Evolutionary conservation across 2,113 vertebrate species (phyloP).

Genomic region (Muntiacus muntjak): DNA sequence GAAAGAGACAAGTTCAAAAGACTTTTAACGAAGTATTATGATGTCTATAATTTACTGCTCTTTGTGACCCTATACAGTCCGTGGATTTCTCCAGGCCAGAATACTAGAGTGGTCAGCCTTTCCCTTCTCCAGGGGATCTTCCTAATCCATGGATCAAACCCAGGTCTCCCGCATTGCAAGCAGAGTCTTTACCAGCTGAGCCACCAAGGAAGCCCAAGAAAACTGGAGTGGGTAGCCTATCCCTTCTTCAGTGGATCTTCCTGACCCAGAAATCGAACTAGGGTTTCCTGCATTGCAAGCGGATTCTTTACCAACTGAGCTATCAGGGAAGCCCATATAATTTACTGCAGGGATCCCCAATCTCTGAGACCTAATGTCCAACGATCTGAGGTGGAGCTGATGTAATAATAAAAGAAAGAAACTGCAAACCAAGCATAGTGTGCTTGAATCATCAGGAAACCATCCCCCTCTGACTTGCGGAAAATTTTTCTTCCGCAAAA

Average conservation of each 20-base stretch:
- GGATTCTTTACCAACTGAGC: neutral
- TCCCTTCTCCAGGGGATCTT: neutral
- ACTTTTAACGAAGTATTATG: neutral
- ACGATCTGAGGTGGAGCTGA: neutral
- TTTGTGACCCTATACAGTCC: fast-evolving
- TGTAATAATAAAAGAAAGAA: neutral
- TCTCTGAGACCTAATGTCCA: neutral
- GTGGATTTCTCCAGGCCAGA: neutral
- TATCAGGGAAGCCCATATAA: neutral
- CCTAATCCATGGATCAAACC: neutral
- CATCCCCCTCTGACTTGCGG: fast-evolving
- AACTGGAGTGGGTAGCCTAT: neutral
- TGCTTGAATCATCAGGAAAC: neutral
- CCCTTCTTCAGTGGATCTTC: neutral
- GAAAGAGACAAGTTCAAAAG: neutral
- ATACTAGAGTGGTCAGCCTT: neutral
- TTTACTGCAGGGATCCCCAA: neutral
- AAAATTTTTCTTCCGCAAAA: neutral
- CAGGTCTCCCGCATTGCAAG: neutral
- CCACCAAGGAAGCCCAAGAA: neutral
- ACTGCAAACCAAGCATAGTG: neutral
- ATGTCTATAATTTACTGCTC: neutral
- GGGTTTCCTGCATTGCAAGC: neutral
- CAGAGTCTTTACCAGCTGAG: neutral
- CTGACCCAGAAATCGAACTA: neutral